Base-by-base conservation (phyloP, 2,888 invertebrate genomes). In the Dolichopus griseipennis region DNA sequence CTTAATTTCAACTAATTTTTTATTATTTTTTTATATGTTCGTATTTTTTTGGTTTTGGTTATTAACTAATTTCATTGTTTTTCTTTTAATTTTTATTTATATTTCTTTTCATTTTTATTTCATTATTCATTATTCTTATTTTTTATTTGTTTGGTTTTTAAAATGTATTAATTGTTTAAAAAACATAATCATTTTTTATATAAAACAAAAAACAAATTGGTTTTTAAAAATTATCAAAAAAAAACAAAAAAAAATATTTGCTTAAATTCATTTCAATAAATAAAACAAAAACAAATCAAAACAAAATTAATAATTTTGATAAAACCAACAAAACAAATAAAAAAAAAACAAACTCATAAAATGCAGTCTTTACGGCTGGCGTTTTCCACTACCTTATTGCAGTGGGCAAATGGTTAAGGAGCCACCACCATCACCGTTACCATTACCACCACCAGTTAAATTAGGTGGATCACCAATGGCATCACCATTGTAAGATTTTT, bases 331-430 rank as follows among this genome's bases (percentile, higher is more conserved):
- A 65, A 65, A 69, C 66, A 68, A 68, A 68, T 66, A 69, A 65
- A 43, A 66, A 63, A 61, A 67, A 68, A 18, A 65, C 65, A 66
- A 64, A 69, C 70, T 76, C 80, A 81, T 79, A 78, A 76, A 78
- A 73, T 78, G 78, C 90, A 93, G 92, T 91, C 90, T 93, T 89
- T 92, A 92, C 89, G 92, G 92, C 90, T 92, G 92, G 92, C 92
- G 92, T 88, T 93, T 92, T 88, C 92, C 93, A 87, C 90, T 93
- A 89, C 92, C 92, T 88, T 92, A 93, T 92, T 92, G 92, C 90
- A 92, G 92, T 88, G 91, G 91, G 87, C 81, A 81, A 77, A 77
- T 82, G 76, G 79, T 81, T 76, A 89, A 88, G 87, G 88, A 88
- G 84, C 87, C 88, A 76, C 90, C 90, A 83, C 89, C 90, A 78